phyloP scores from a whole-genome alignment of 1,140 invertebrate genomes.

The Tetramorium alpestre region DNA sequence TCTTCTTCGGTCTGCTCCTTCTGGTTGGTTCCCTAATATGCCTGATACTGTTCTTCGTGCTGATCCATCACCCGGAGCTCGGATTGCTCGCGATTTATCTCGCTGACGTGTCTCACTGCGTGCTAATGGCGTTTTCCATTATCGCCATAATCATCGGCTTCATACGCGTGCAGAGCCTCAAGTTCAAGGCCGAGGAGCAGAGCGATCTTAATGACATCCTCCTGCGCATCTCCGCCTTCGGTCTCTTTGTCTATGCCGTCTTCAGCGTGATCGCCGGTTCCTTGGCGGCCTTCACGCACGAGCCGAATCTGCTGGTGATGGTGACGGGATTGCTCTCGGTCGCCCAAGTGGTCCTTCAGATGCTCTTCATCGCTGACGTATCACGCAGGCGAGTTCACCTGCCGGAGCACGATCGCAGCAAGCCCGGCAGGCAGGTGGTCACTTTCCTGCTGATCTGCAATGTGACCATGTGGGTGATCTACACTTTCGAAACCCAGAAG shows the following conservation, averaged over 20 bases:
- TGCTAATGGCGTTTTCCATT: constrained; percentile 94
- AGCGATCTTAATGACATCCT: constrained; percentile 96
- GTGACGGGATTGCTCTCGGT: constrained; percentile 95
- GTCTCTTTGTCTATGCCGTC: constrained; percentile 96
- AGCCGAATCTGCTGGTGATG: constrained; percentile 95
- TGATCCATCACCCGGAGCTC: constrained; percentile 93
- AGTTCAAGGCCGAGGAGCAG: constrained; percentile 95
- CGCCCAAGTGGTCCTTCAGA: constrained; percentile 95
- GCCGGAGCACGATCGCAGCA: constrained; percentile 95
- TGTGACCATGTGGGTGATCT: constrained; percentile 97
- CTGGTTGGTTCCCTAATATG: constrained; percentile 96
- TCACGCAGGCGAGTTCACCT: constrained; percentile 95
- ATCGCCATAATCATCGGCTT: constrained; percentile 96
- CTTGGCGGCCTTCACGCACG: constrained; percentile 92
- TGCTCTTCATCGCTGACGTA: constrained; percentile 98
- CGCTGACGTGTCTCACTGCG: constrained; percentile 95
- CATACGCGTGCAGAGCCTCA: constrained; percentile 92
- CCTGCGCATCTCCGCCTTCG: constrained; percentile 95
- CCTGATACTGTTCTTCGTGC: constrained; percentile 97
- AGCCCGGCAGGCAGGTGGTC: constrained; percentile 97
- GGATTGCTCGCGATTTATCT: constrained; percentile 94
- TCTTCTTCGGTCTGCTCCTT: constrained; percentile 96
- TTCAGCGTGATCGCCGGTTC: constrained; percentile 97
- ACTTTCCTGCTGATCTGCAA: constrained; percentile 98
- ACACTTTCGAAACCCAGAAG: constrained; percentile 98